Conservation (phyloP, 2,113 vertebrate species). For the Scolopax mira region DNA sequence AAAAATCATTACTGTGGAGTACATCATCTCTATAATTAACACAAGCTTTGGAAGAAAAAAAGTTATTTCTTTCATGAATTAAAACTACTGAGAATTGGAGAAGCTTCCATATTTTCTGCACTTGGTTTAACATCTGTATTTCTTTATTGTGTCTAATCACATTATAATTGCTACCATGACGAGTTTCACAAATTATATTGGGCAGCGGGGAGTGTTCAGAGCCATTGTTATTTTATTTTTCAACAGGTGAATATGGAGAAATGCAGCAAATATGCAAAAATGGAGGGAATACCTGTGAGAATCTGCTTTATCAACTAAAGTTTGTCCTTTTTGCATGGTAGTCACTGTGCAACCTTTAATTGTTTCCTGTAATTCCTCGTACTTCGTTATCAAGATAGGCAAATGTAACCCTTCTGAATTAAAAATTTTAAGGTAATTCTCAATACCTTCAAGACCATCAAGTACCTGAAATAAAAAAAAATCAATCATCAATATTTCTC, state of each 20-base stretch:
- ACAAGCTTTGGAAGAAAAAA: neutral
- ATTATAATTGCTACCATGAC: neutral
- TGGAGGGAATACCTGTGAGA: constrained; percentile 69
- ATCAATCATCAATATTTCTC: constrained; percentile 11
- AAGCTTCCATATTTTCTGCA: neutral
- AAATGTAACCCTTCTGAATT: constrained; percentile 69
- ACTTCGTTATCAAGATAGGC: constrained; percentile 66
- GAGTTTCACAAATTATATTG: neutral
- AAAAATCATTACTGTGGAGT: neutral
- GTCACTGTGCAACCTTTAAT: constrained; percentile 71
- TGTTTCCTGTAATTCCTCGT: constrained; percentile 72
- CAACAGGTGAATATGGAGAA: neutral
- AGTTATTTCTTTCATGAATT: neutral
- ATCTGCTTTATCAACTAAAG: constrained; percentile 74
- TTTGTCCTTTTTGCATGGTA: constrained; percentile 77
- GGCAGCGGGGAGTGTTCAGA: neutral
- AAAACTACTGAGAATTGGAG: neutral
- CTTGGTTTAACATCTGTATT: neutral
- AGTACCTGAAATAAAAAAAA: constrained; percentile 73
- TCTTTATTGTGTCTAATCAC: neutral
- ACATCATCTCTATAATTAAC: neutral
- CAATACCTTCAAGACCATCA: constrained; percentile 76
- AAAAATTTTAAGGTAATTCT: constrained; percentile 74
- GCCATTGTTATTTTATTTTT: neutral
- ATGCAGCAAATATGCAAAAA: neutral